phyloP scores from a whole-genome alignment of 2,888 invertebrate species.

The Drosophila atripex region DNA sequence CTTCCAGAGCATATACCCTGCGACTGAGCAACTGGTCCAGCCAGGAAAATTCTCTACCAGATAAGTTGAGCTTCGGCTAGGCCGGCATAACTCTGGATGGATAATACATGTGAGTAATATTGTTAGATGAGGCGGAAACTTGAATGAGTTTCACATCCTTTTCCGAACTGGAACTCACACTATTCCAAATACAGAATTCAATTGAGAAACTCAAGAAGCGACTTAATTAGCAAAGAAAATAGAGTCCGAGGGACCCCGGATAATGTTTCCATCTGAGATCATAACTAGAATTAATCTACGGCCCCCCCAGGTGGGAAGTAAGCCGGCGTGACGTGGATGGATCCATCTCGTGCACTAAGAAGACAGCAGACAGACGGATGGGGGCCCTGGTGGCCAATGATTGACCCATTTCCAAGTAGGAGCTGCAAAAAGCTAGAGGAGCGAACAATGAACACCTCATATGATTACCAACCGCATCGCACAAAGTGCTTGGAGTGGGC shows the following conservation, averaged over 20 bases:
- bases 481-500: constrained; percentile 6
- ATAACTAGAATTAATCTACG: constrained; percentile 6
- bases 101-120: not conserved
- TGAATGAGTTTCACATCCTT: not conserved
- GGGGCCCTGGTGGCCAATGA: constrained; percentile 40
- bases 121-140: not conserved
- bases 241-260: not conserved
- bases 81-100: constrained; percentile 15
- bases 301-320: constrained; percentile 7
- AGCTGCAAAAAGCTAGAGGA: constrained; percentile 48
- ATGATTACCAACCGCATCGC: constrained; percentile 51
- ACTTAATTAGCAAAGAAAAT: constrained; percentile 2
- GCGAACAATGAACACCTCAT: constrained; percentile 74
- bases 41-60: not conserved
- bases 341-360: constrained; percentile 28
- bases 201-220: not conserved
- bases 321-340: constrained; percentile 16
- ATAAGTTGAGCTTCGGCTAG: not conserved
- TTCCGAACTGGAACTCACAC: too few species aligned
- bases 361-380: constrained; percentile 16
- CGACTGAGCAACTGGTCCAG: constrained; percentile 2
- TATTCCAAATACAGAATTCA: not conserved
- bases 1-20: constrained; percentile 25
- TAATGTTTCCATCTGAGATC: constrained; percentile 11
- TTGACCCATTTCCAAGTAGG: constrained; percentile 61